Evolutionary conservation across 2,113 vertebrate genomes (phyloP).

Genomic region (Prietella phreatophila): DNA sequence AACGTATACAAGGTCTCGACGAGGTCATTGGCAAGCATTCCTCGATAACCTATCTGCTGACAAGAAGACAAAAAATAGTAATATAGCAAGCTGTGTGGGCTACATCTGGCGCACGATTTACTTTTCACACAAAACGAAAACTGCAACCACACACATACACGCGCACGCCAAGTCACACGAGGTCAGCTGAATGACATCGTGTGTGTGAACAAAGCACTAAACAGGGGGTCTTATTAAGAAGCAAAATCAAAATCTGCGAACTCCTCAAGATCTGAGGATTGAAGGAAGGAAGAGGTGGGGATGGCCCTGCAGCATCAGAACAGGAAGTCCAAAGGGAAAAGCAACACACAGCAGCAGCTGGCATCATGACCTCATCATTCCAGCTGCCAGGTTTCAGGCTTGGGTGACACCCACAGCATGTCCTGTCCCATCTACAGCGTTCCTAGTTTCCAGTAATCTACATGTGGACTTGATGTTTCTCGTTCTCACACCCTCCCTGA

Average conservation of each 20-base stretch:
- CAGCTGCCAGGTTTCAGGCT: conserved; percentile 5
- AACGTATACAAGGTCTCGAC: neutral
- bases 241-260: neutral
- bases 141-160: neutral
- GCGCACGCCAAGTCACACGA: neutral
- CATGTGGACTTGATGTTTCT: neutral
- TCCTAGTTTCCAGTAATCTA: conserved; percentile 11
- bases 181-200: conserved; percentile 19
- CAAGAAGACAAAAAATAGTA: neutral
- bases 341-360: conserved; percentile 44
- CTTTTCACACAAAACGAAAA: conserved; percentile 34
- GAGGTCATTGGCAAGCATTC: conserved; percentile 14
- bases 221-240: neutral
- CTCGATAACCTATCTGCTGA: neutral
- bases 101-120: conserved; percentile 13
- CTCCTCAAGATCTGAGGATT: neutral
- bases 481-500: neutral
- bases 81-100: neutral
- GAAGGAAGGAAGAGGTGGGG: conserved; percentile 10
- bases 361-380: conserved; percentile 34
- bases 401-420: conserved; percentile 11
- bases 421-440: conserved; percentile 27
- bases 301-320: conserved; percentile 24
- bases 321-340: conserved; percentile 34
- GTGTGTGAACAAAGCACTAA: conserved; percentile 16